phyloP scores from a whole-genome alignment of 2,113 vertebrate species.

The Eudyptes chrysolophus region DNA sequence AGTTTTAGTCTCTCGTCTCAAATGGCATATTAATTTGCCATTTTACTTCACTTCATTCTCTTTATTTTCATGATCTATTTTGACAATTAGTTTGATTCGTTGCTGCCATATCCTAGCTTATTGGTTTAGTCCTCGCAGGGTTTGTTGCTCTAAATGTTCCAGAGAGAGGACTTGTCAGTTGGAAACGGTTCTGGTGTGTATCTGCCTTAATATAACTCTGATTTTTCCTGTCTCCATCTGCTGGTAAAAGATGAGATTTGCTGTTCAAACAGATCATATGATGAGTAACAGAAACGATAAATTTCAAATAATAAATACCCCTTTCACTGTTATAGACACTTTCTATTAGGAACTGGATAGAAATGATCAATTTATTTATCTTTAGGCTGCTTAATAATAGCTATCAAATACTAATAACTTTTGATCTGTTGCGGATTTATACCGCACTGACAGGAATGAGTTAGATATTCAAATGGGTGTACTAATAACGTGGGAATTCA shows the following conservation, averaged over 20 bases:
- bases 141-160: not conserved
- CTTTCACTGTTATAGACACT: not conserved
- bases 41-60: not conserved
- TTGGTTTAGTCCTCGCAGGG: not conserved
- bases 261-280: not conserved
- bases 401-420: not conserved
- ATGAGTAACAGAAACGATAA: not conserved
- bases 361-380: not conserved
- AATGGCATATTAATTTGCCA: not conserved
- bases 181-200: not conserved
- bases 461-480: not conserved
- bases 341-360: not conserved
- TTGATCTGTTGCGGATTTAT: not conserved
- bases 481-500: not conserved
- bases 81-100: not conserved
- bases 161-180: not conserved
- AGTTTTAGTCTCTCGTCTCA: not conserved
- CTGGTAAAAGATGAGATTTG: constrained; percentile 47
- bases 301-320: not conserved
- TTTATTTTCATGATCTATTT: not conserved
- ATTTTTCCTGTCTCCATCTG: constrained; percentile 64
- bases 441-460: not conserved
- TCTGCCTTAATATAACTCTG: not conserved
- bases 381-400: not conserved
- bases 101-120: not conserved